Conservation (phyloP, 2,888 invertebrate species). For the Tanytarsus gracilentus region DNA sequence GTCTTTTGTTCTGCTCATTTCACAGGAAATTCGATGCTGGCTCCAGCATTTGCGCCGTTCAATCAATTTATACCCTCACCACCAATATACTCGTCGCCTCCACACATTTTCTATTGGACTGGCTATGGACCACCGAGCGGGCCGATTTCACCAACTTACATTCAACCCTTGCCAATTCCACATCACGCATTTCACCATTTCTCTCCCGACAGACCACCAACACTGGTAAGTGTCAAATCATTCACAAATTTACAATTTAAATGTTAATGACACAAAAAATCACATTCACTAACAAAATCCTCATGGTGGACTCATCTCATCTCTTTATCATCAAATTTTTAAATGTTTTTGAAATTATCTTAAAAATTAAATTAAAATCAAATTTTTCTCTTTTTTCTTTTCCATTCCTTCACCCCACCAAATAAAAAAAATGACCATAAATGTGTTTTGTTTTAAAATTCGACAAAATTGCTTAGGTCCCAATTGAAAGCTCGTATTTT, state of each 20-base stretch:
- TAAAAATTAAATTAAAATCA: neutral
- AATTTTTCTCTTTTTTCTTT: conserved; percentile 15
- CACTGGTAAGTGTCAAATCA: conserved; percentile 6
- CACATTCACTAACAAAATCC: neutral
- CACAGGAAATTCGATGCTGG: conserved; percentile 32
- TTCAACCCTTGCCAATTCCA: conserved; percentile 14
- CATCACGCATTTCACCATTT: conserved; percentile 11
- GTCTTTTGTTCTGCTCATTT: neutral
- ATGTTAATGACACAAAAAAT: neutral
- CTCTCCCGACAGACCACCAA: conserved; percentile 8
- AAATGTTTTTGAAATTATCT: too few species aligned
- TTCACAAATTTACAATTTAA: neutral
- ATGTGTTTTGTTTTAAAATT: neutral
- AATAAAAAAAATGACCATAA: neutral
- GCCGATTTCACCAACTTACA: conserved; percentile 50
- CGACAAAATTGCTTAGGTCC: conserved; percentile 27
- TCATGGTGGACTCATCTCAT: neutral
- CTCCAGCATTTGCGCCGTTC: conserved; percentile 33
- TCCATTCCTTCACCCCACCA: neutral
- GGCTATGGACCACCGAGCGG: conserved; percentile 51
- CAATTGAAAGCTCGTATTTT: conserved; percentile 30
- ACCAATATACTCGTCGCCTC: conserved; percentile 40
- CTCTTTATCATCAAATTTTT: neutral
- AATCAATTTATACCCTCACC: conserved; percentile 37
- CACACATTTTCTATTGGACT: conserved; percentile 48